Percentiles rank a stretch among this genome's conserved stretches.
These are phyloP conservation scores for Acleris emargana DNA, from an alignment of 2,888 invertebrate species.

Conservation along the genomic window DNA sequence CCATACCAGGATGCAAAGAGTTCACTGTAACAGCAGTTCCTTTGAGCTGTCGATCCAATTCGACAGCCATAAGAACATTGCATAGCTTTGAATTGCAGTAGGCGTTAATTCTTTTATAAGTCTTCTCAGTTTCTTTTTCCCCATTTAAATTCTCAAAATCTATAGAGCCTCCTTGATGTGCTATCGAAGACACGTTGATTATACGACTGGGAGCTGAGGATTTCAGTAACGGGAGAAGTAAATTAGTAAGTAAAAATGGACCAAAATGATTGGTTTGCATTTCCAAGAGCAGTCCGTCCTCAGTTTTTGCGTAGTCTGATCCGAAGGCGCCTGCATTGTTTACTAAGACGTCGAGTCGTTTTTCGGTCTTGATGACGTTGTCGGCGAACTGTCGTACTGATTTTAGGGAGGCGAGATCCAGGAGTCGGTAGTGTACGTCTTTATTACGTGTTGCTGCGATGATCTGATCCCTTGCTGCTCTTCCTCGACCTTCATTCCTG, in stretches of 20 bases:
- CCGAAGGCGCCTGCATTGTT: slow-evolving; percentile 79
- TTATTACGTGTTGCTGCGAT: slow-evolving; percentile 34
- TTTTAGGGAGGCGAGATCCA: slow-evolving; percentile 69
- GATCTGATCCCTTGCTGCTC: slow-evolving; percentile 60
- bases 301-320: slow-evolving; percentile 62
- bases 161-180: slow-evolving; percentile 59
- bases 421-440: slow-evolving; percentile 52
- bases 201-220: slow-evolving; percentile 58
- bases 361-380: slow-evolving; percentile 69
- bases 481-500: slow-evolving; percentile 86
- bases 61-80: slow-evolving; percentile 85
- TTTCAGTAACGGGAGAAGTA: slow-evolving; percentile 68
- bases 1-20: slow-evolving; percentile 91
- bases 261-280: slow-evolving; percentile 83
- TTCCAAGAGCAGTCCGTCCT: slow-evolving; percentile 81
- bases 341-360: slow-evolving; percentile 75
- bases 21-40: slow-evolving; percentile 89
- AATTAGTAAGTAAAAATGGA: slow-evolving; percentile 85
- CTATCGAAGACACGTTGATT: slow-evolving; percentile 79
- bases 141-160: slow-evolving; percentile 47
- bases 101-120: slow-evolving; percentile 34
- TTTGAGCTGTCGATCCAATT: slow-evolving; percentile 87
- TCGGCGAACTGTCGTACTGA: slow-evolving; percentile 82
- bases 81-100: slow-evolving; percentile 79
- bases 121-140: slow-evolving; percentile 45